phyloP scores from a whole-genome alignment of 2,797 vertebrate genomes.

The Dendrocincla tyrannina region DNA sequence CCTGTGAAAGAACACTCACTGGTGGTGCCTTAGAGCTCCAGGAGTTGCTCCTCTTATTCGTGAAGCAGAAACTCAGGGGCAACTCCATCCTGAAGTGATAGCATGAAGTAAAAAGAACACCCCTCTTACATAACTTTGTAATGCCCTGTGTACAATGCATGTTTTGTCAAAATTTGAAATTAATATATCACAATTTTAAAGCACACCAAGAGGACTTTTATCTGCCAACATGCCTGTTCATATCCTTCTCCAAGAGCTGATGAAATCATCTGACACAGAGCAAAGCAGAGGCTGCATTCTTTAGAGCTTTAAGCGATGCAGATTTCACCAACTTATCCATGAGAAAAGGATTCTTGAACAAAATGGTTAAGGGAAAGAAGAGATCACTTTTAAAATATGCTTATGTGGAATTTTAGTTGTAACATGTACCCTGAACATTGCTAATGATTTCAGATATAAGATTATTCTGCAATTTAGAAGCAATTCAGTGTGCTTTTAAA shows the following conservation, averaged over 20 bases:
- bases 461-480: neutral
- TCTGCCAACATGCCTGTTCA: neutral
- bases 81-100: neutral
- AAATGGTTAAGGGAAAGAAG: neutral
- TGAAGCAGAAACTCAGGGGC: neutral
- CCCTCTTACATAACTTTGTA: neutral
- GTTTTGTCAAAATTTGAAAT: neutral
- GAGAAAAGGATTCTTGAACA: slow-evolving; percentile 17
- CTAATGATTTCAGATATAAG: neutral
- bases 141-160: neutral
- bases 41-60: neutral
- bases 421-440: neutral
- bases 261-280: slow-evolving; percentile 46
- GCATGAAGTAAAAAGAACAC: neutral
- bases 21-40: neutral
- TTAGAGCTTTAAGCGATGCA: neutral
- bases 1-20: neutral
- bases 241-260: slow-evolving; percentile 15
- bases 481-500: neutral
- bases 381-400: neutral
- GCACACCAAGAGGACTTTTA: neutral
- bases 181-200: neutral
- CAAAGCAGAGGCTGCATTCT: slow-evolving; percentile 38
- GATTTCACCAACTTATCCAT: slow-evolving; percentile 13
- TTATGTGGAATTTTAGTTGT: neutral